These are phyloP conservation scores for Siniperca knerii DNA, from an alignment of 2,113 vertebrate species.

Conservation along the genomic window DNA sequence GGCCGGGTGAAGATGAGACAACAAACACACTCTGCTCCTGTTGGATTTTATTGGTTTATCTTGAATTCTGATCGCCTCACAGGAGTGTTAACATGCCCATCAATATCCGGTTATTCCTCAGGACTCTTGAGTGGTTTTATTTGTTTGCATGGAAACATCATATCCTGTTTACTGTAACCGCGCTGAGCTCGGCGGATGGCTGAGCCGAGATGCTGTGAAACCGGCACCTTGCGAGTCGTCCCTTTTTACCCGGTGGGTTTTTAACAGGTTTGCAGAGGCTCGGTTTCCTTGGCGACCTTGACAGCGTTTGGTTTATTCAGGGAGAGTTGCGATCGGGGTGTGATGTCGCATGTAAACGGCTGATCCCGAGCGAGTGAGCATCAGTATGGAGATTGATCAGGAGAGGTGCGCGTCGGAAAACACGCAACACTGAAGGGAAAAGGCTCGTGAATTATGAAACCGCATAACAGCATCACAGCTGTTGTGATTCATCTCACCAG, in stretches of 20 bases:
- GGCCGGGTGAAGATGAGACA: constrained; percentile 18
- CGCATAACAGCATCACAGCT: not conserved
- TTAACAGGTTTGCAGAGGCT: constrained; percentile 31
- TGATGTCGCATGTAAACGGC: constrained; percentile 43
- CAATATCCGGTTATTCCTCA: constrained; percentile 1
- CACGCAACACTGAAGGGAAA: not conserved
- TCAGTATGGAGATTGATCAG: not conserved
- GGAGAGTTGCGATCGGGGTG: not conserved
- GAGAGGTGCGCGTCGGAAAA: not conserved
- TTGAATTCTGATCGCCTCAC: constrained; percentile 37
- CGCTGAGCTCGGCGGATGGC: not conserved
- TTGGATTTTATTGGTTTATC: constrained; percentile 1
- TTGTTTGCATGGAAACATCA: not conserved
- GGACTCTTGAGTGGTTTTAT: not conserved
- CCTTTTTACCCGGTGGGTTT: constrained; percentile 22
- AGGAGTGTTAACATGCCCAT: not conserved
- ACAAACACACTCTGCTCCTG: constrained; percentile 28
- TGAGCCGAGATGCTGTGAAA: not conserved
- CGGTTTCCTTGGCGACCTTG: constrained; percentile 16
- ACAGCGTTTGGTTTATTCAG: constrained; percentile 28
- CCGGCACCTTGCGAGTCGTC: not conserved
- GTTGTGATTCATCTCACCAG: not conserved
- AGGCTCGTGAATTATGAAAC: not conserved
- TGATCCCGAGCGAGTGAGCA: not conserved
- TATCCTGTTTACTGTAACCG: not conserved